Conservation (phyloP, 1,140 invertebrate species). For the Drosophila navojoa region DNA sequence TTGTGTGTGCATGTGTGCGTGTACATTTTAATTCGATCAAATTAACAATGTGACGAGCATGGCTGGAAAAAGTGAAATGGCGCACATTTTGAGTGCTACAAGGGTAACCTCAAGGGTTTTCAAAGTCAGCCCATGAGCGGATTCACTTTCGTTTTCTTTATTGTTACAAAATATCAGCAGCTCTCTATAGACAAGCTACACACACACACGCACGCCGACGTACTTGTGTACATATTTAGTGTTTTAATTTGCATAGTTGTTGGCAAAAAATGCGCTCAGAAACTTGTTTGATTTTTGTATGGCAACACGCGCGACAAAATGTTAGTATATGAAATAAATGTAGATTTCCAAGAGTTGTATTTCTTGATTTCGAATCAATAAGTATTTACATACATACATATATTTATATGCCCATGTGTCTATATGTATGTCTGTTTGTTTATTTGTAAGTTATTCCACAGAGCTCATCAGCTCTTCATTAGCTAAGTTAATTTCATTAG, state of each 20-base stretch:
- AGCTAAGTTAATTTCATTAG: conserved; percentile 78
- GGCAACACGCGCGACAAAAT: conserved; percentile 69
- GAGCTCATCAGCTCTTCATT: conserved; percentile 71
- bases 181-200: conserved; percentile 26
- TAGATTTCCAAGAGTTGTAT: conserved; percentile 66
- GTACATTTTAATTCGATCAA: conserved; percentile 70
- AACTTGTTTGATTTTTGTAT: conserved; percentile 63
- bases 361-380: conserved; percentile 68
- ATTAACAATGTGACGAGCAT: conserved; percentile 50
- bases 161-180: conserved; percentile 71
- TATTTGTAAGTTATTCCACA: conserved; percentile 35
- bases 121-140: conserved; percentile 60
- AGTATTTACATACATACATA: conserved; percentile 13
- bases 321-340: conserved; percentile 66
- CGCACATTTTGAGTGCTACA: conserved; percentile 48
- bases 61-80: conserved; percentile 64
- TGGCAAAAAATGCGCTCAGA: conserved; percentile 51
- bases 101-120: conserved; percentile 59
- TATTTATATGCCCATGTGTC: background rate
- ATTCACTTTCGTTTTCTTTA: conserved; percentile 70
- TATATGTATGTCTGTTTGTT: background rate
- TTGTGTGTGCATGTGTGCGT: conserved; percentile 23
- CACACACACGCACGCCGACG: conserved; percentile 22
- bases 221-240: conserved; percentile 53
- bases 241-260: conserved; percentile 76